Conservation (phyloP, 2,113 vertebrate genomes). For the Petaurus breviceps region DNA sequence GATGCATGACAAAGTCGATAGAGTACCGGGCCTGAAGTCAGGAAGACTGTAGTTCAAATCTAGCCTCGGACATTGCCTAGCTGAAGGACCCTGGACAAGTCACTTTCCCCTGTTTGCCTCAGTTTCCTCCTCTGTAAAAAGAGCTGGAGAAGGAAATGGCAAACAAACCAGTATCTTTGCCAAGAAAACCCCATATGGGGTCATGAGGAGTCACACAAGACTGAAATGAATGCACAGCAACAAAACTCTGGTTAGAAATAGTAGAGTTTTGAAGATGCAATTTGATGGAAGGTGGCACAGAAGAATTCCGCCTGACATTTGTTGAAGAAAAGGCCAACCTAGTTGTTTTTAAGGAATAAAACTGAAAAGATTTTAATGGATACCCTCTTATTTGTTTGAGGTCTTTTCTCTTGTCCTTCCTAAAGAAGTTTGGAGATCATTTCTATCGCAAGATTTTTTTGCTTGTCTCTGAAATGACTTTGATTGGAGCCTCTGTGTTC, state of each 20-base stretch:
- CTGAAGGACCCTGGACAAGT: background rate
- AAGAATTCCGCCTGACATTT: background rate
- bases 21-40: too few relatives aligned
- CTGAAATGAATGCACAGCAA: background rate
- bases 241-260: background rate
- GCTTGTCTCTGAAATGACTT: background rate
- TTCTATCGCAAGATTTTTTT: background rate
- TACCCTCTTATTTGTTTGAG: background rate
- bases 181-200: background rate
- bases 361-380: constrained; percentile 13
- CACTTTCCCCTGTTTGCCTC: background rate
- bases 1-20: too few relatives aligned
- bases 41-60: too few relatives aligned
- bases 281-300: background rate
- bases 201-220: background rate
- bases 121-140: too few relatives aligned
- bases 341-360: constrained; percentile 8
- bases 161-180: background rate
- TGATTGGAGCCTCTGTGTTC: background rate
- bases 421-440: background rate
- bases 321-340: background rate
- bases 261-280: background rate
- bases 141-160: too few relatives aligned
- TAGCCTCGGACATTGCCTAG: background rate
- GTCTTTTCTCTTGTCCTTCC: background rate